Conservation (phyloP, 1,140 invertebrate genomes). For the Holcopasites calliopsidis region DNA sequence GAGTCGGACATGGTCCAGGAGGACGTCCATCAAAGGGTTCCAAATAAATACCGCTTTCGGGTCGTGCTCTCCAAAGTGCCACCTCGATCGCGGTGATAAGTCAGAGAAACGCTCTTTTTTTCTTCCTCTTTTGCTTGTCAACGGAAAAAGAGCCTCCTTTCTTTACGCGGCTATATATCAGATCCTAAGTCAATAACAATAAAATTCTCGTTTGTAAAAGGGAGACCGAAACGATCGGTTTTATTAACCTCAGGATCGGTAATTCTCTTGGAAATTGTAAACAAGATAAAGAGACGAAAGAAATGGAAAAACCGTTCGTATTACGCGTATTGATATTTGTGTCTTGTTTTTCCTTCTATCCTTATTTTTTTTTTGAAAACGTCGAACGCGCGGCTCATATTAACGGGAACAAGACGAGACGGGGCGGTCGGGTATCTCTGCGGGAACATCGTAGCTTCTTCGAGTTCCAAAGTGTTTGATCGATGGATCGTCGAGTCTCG, state of each 20-base stretch:
- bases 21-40: constrained; percentile 74
- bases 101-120: constrained; percentile 52
- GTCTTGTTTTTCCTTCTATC: neutral
- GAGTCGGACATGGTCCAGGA: constrained; percentile 46
- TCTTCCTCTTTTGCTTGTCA: neutral
- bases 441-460: constrained; percentile 52
- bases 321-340: no score
- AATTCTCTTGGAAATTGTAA: constrained; percentile 26
- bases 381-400: neutral
- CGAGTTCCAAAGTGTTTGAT: constrained; percentile 75
- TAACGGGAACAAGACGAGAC: constrained; percentile 16
- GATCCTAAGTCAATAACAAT: constrained; percentile 57
- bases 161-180: constrained; percentile 34
- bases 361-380: no score
- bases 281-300: constrained; percentile 19
- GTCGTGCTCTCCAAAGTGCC: constrained; percentile 40
- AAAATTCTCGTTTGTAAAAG: constrained; percentile 57
- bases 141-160: constrained; percentile 12
- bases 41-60: constrained; percentile 67
- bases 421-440: constrained; percentile 59
- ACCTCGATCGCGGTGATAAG: constrained; percentile 46
- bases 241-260: constrained; percentile 32
- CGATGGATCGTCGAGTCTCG: constrained; percentile 74
- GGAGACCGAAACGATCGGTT: constrained; percentile 41
- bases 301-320: neutral